A percentile compares a stretch with the other conserved stretches of the same genome.
Conservation (phyloP, 2,113 vertebrate genomes). For the Hydrolagus affinis region DNA sequence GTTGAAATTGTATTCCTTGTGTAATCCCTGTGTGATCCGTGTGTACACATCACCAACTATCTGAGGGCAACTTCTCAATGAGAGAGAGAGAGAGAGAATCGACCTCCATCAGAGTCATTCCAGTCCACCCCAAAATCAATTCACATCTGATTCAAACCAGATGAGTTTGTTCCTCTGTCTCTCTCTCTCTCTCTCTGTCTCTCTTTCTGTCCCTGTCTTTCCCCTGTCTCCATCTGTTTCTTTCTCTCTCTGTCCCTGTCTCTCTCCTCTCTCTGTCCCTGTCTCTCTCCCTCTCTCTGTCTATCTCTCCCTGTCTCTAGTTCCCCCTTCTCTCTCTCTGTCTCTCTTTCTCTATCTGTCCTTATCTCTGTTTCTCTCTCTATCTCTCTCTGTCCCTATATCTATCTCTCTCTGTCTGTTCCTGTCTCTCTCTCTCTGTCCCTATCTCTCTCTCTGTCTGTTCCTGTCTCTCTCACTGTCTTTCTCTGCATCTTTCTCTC, state of each 20-base stretch:
- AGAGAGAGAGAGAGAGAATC: no score
- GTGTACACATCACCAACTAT: no score
- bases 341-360: neutral
- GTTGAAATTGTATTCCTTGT: neutral
- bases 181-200: neutral
- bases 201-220: neutral
- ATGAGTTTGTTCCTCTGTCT: neutral
- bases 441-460: neutral
- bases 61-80: neutral
- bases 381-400: no score
- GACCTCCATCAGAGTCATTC: no score
- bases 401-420: no score
- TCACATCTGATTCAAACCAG: slow-evolving; percentile 30
- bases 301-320: neutral
- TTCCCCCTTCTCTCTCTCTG: neutral
- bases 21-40: neutral
- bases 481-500: no score
- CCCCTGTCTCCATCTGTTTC: neutral
- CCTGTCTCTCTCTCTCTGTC: neutral
- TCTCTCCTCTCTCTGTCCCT: neutral
- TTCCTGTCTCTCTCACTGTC: neutral
- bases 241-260: neutral
- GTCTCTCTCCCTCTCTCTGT: neutral
- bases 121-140: neutral
- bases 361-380: neutral